Evolutionary conservation across 2,113 vertebrate species (phyloP), one percentile per base, ranked within the genome.

Genomic region (Leptocoma aspasia): DNA sequence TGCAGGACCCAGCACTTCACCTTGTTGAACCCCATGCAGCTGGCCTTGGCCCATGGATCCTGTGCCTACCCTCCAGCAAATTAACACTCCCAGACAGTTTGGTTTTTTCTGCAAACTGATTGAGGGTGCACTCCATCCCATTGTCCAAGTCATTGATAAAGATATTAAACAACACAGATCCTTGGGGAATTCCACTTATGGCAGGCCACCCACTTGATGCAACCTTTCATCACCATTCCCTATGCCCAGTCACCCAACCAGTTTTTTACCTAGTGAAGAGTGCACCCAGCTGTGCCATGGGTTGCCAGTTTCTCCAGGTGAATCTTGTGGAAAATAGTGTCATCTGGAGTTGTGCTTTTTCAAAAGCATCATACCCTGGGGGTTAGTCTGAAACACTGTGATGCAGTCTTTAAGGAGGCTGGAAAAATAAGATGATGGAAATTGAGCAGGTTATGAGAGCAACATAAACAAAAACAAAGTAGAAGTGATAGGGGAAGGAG

Each of bases 191-290:
- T 63, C 30, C 30, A 18, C 17, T 41, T 56, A 13, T 18, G 42
- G 33, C 42, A 35, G 31, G 42, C 27, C 18, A 50, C 26, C 30
- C 27, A 22, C 6, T 18, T 15, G 44, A 44, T 57, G 37, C 15
- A 50, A 20, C 37, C 17, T 19, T 81, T 57, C 18, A 37, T 27
- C 33, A 39, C 23, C 33, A 45, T 22, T 59, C 19, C 35, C 37
- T 24, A 44, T 23, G 15, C 33, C 10, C 0, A 0, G 28, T 16
- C 44, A 44, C 21, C 33, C 33, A 59, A 27, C 3, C 44, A 59
- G 27, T 8, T 39, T 81, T 73, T 52, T 39, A n/a, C 10, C 18
- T 30, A 45, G 33, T 13, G 13, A 81, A 57, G 33, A 52, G 60
- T 59, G 19, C 37, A 66, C 44, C 52, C 27, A 66, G 44, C 44